phyloP scores from a whole-genome alignment of 2,113 vertebrate species.

The Jacana jacana region DNA sequence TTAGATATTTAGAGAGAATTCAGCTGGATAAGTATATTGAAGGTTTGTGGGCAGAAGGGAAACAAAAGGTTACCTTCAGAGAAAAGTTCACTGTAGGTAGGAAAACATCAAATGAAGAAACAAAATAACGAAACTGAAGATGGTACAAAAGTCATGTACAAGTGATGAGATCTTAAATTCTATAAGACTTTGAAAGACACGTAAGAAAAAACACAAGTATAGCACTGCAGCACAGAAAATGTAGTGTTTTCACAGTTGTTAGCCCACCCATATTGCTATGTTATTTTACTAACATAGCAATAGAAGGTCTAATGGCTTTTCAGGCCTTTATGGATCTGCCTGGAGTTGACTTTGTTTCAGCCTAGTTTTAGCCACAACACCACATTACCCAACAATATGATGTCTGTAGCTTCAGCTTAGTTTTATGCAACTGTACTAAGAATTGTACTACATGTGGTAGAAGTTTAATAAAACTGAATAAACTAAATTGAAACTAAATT shows the following conservation, averaged over 20 bases:
- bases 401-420: neutral
- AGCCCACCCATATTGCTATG: neutral
- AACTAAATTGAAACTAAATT: neutral
- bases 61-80: neutral
- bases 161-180: neutral
- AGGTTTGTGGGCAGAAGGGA: neutral
- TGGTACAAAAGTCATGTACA: neutral
- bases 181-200: neutral
- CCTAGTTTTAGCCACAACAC: neutral
- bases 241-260: neutral
- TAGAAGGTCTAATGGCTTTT: neutral
- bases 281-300: neutral
- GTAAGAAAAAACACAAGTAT: neutral
- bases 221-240: neutral
- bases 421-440: neutral
- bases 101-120: neutral
- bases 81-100: neutral
- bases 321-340: neutral
- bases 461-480: neutral
- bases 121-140: neutral
- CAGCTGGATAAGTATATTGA: neutral
- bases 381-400: neutral
- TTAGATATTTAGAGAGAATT: neutral
- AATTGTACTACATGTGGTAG: neutral
- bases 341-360: neutral